These are phyloP conservation scores for Drosophila pachea DNA, from an alignment of 1,140 invertebrate genomes.

Conservation along the genomic window DNA sequence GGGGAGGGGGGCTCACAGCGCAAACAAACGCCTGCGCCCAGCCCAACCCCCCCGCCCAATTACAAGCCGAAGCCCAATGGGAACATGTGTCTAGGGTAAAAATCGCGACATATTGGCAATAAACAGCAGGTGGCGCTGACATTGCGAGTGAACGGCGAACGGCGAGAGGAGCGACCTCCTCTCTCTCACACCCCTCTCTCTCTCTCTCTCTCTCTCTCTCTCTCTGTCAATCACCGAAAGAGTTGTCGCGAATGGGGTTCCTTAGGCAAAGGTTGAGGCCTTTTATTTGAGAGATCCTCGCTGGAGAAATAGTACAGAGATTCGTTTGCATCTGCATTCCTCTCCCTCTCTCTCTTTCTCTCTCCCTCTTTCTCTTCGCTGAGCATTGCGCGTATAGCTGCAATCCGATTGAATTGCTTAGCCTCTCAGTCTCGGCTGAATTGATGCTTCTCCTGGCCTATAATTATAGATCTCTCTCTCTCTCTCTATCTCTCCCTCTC, in stretches of 20 bases:
- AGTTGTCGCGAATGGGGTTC: too few relatives aligned
- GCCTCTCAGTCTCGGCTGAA: too few relatives aligned
- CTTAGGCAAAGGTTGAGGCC: too few relatives aligned
- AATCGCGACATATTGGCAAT: slow-evolving; percentile 74
- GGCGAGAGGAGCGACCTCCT: slow-evolving; percentile 1
- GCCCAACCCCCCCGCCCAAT: not conserved
- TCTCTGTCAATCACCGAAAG: not conserved
- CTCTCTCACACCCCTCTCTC: not conserved
- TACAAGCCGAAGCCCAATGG: slow-evolving; percentile 23
- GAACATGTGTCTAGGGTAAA: slow-evolving; percentile 46
- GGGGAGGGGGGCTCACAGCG: not conserved
- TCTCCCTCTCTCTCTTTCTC: not conserved
- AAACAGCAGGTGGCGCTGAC: slow-evolving; percentile 70
- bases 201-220: not conserved
- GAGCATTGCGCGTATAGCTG: too few relatives aligned
- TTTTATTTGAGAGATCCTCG: too few relatives aligned
- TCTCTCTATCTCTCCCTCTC: not conserved
- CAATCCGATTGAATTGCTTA: too few relatives aligned
- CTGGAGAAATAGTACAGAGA: not conserved
- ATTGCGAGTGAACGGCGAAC: slow-evolving; percentile 42
- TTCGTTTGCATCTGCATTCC: not conserved
- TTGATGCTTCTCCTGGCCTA: too few relatives aligned
- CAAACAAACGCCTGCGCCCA: slow-evolving; percentile 14
- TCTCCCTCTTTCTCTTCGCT: not conserved
- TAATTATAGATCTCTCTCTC: too few relatives aligned